Evolutionary conservation across 2,113 vertebrate genomes (phyloP), one percentile per base, ranked within the genome.

Genomic region (Stegastes partitus): DNA sequence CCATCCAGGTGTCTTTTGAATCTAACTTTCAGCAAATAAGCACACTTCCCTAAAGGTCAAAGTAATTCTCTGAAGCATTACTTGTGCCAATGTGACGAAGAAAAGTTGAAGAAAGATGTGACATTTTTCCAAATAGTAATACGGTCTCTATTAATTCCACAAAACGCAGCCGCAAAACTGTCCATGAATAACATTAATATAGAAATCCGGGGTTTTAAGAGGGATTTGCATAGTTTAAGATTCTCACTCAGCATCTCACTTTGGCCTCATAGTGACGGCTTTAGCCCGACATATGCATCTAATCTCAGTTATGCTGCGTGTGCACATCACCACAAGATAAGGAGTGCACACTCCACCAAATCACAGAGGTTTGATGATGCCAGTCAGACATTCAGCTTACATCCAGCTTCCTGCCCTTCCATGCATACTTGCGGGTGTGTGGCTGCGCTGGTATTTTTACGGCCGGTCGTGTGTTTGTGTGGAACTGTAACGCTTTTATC

Each of bases 191-290:
- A 74, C 42, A 81, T 66, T 59, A 77, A 75, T 49, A 57, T 26
- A 31, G 7, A 76, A 63, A 79, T 64, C 28, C 10, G 49, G 62
- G 66, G 39, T 78, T 82, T 90, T 72, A 72, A 72, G 56, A 4
- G 62, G 73, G 85, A 88, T 92, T 92, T 92, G 63, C 81, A 84
- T 86, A 74, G 64, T 74, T 86, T 84, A 86, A 80, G 28, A 83
- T 67, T 64, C 74, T 69, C 42, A 3, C 59, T 80, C 64, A 22
- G 65, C 61, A 59, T 79, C 84, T 83, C 23, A 67, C 71, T 88
- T 71, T 45, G 19, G 0, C 54, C 53, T 11, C 28, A 70, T 59
- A 7, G 19, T 74, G 50, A 55, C 53, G 49, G 39, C 57, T 84
- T 84, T 37, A 59, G 65, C 28, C 31, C 16, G 44, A 74, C 23